Percentiles rank a stretch among this genome's conserved stretches.
Conservation (phyloP, 2,797 vertebrate genomes). For the Lateolabrax maculatus region DNA sequence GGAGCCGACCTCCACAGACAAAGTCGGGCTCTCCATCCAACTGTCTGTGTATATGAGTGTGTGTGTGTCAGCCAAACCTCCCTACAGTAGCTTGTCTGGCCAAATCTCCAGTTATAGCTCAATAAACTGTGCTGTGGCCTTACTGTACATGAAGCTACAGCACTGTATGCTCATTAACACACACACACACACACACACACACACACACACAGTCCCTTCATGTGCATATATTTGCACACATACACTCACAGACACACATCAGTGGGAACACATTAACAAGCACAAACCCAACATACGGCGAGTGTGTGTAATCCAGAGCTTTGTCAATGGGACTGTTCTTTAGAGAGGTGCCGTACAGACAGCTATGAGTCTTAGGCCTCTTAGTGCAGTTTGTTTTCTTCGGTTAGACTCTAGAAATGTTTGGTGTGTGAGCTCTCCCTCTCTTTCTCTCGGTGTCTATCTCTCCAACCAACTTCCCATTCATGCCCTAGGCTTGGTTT, state of each 20-base stretch:
- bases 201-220: slow-evolving; percentile 6
- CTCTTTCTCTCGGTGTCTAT: slow-evolving; percentile 16
- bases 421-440: slow-evolving; percentile 46
- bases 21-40: neutral
- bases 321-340: slow-evolving; percentile 30
- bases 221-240: slow-evolving; percentile 20
- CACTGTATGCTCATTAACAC: slow-evolving; percentile 20
- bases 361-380: slow-evolving; percentile 31
- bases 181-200: slow-evolving; percentile 5
- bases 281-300: slow-evolving; percentile 5
- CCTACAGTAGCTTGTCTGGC: neutral
- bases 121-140: slow-evolving; percentile 22
- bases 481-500: slow-evolving; percentile 55
- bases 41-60: neutral
- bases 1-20: neutral
- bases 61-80: neutral
- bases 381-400: slow-evolving; percentile 49
- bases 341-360: slow-evolving; percentile 29
- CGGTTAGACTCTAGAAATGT: slow-evolving; percentile 44
- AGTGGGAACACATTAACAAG: slow-evolving; percentile 13
- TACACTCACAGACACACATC: slow-evolving; percentile 11
- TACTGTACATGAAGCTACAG: slow-evolving; percentile 25
- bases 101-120: slow-evolving; percentile 40
- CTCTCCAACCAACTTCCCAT: slow-evolving; percentile 48
- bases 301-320: slow-evolving; percentile 1